Evolutionary conservation across 2,113 vertebrate species (phyloP), one percentile per base, ranked within the genome.

Genomic region (Syrrhaptes paradoxus): DNA sequence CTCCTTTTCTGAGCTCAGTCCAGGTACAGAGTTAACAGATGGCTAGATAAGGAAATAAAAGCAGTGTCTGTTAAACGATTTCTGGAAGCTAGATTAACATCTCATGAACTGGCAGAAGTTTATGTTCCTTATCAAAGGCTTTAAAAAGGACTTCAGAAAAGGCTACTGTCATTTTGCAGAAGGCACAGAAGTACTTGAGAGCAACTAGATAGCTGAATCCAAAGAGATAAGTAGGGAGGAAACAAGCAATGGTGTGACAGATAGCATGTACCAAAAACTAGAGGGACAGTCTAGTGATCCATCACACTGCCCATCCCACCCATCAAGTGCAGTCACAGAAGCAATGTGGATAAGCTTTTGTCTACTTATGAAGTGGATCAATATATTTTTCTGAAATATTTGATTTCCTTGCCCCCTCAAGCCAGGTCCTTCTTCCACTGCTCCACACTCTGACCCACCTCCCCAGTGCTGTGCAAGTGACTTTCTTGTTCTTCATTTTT

Each of bases 291-390:
- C 26, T 3, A 26, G 19, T 3, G 8, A 65, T 4, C 3, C 20
- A 14, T 17, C 5, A 9, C 28, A 10, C 10, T 38, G 63, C n/a
- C 57, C 17, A 41, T 34, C 21, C 17, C 32, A 24, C n/a, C 31
- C 34, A 43, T 1, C 54, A 36, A 45, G 31, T 58, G 17, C 57
- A 51, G 25, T 6, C 43, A 46, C 57, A 49, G 48, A 18, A 81
- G n/a, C 32, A 48, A n/a, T 0, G 45, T 0, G 16, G 36, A 31
- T 9, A 63, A 52, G 65, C 7, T 70, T 66, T 17, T 55, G 2
- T 25, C 58, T 43, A 51, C 15, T 71, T n/a, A 59, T 2, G 0
- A 82, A 72, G 12, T 1, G 1, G 17, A n/a, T n/a, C n/a, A n/a
- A n/a, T n/a, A n/a, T n/a, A n/a, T n/a, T n/a, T n/a, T n/a, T n/a